These are phyloP conservation scores for Festucalex cinctus DNA, from an alignment of 2,113 vertebrate species.

Conservation along the genomic window DNA sequence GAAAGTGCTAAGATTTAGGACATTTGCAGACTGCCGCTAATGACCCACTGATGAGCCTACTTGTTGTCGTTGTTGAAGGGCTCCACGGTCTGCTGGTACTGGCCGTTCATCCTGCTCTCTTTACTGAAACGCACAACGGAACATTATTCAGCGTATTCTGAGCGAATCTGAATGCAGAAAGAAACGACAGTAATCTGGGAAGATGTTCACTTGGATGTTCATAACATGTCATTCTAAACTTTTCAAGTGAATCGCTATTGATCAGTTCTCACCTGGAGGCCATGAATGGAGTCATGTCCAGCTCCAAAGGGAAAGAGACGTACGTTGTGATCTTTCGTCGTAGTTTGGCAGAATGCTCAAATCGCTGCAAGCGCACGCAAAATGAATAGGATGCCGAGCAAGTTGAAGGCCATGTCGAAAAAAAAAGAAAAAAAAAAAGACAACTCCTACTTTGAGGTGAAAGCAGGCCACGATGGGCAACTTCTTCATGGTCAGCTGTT, in stretches of 20 bases:
- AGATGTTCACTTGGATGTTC: neutral
- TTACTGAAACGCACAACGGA: constrained; percentile 77
- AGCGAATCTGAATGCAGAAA: neutral
- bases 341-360: constrained; percentile 95
- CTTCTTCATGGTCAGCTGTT: constrained; percentile 99
- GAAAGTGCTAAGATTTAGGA: neutral
- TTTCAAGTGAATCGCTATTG: neutral
- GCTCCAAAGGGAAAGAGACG: constrained; percentile 93
- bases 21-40: neutral
- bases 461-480: constrained; percentile 98
- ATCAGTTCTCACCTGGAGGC: constrained; percentile 85
- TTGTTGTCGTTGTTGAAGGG: constrained; percentile 97
- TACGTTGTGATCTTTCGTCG: constrained; percentile 97
- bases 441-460: constrained; percentile 90
- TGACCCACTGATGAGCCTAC: constrained; percentile 69
- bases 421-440: no score
- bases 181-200: neutral
- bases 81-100: constrained; percentile 90
- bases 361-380: constrained; percentile 45
- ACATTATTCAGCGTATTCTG: neutral
- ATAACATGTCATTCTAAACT: neutral
- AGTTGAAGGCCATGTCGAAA: neutral
- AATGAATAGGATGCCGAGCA: neutral
- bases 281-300: constrained; percentile 99
- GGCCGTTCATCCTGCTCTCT: constrained; percentile 98